phyloP scores from a whole-genome alignment of 2,113 vertebrate species.

The Lethenteron camtschaticum region DNA sequence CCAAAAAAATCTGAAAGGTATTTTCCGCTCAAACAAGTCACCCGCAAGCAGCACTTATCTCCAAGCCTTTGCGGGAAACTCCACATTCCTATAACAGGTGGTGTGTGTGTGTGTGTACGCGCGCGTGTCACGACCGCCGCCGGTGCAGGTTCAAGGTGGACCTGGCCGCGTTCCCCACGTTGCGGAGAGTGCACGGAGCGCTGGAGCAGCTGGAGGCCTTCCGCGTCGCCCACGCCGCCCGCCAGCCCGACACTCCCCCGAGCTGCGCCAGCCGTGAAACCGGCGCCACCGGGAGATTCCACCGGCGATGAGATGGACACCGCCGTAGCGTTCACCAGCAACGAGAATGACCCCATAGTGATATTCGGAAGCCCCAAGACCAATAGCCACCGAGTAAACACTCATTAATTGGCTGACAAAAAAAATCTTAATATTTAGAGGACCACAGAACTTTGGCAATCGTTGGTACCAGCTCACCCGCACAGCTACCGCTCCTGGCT shows the following conservation, averaged over 20 bases:
- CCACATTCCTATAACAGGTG: not conserved
- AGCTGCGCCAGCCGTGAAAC: slow-evolving; percentile 1
- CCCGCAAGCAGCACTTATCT: not conserved
- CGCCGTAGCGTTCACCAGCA: no score
- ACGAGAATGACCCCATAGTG: no score
- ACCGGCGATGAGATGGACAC: no score
- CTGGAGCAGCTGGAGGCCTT: not conserved
- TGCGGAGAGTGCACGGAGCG: not conserved
- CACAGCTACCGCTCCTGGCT: no score
- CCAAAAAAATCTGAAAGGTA: no score
- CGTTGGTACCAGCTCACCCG: no score
- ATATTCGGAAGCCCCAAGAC: no score
- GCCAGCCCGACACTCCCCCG: slow-evolving; percentile 5
- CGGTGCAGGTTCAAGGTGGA: not conserved
- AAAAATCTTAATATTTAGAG: no score
- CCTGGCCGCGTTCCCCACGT: not conserved
- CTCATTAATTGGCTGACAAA: no score
- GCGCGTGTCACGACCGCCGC: not conserved
- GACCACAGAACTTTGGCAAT: no score
- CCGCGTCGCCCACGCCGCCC: not conserved
- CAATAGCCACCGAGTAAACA: no score
- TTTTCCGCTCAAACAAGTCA: no score
- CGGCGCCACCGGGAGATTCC: not conserved
- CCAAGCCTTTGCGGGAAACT: not conserved
- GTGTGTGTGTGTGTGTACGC: not conserved